Conservation (phyloP, 2,113 vertebrate genomes). For the Tragelaphus scriptus region DNA sequence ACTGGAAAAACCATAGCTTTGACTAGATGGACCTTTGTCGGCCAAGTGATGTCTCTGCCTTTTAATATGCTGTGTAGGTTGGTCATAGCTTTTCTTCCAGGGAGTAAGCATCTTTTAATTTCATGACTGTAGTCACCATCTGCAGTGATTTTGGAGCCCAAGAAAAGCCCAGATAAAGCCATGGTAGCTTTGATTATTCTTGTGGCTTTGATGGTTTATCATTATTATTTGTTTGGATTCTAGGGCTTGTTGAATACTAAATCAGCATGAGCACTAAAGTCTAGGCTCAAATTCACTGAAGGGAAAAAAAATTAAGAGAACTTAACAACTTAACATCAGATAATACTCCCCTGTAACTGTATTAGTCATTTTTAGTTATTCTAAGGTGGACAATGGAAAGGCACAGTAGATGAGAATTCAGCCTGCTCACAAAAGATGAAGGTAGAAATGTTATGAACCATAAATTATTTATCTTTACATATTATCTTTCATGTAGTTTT, state of each 20-base stretch:
- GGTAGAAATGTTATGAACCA: not conserved
- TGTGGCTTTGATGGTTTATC: not conserved
- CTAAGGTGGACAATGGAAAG: not conserved
- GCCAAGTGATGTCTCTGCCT: not conserved
- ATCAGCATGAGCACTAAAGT: not conserved
- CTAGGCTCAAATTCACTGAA: not conserved
- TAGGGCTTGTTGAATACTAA: not conserved
- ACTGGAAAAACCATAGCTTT: not conserved
- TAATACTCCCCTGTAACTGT: not conserved
- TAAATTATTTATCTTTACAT: not conserved
- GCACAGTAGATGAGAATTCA: not conserved
- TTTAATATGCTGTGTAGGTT: not conserved
- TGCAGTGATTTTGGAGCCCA: not conserved
- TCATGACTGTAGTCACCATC: not conserved
- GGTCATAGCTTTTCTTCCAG: not conserved
- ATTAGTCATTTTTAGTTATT: not conserved
- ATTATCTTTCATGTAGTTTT: conserved; percentile 23
- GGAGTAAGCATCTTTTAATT: not conserved
- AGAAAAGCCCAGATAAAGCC: not conserved
- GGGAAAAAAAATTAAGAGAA: not conserved
- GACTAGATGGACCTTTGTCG: not conserved
- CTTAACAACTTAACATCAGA: not conserved
- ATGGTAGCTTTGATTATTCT: not conserved
- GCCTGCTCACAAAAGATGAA: not conserved
- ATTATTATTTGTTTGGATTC: not conserved